Evolutionary conservation across 2,888 invertebrate species (phyloP).

Genomic region (Monoplex corrugatus): DNA sequence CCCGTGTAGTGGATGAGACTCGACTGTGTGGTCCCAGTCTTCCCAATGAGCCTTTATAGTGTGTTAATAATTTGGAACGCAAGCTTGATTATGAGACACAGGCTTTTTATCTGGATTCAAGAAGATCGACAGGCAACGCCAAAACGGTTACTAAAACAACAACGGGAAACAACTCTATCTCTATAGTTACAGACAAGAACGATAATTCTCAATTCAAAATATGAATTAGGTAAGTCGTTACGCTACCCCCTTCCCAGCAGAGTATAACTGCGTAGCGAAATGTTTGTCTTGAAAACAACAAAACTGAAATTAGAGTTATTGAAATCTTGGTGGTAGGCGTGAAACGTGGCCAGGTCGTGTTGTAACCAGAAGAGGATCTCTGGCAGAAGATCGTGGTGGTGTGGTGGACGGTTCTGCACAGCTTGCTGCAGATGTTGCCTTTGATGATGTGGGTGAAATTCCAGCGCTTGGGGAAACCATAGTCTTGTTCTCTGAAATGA

Average conservation of each 20-base stretch:
- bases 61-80: no score
- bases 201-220: no score
- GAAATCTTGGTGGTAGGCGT: slow-evolving; percentile 19
- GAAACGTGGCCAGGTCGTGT: not conserved
- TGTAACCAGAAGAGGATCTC: not conserved
- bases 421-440: not conserved
- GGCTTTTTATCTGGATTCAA: no score
- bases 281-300: not conserved
- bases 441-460: not conserved
- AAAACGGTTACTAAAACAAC: no score
- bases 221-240: no score
- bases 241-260: not conserved
- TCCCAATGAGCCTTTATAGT: no score
- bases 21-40: no score
- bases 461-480: not conserved
- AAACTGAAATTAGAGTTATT: not conserved
- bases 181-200: no score
- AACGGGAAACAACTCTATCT: no score
- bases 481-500: not conserved
- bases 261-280: slow-evolving; percentile 22
- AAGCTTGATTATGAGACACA: no score
- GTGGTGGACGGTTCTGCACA: not conserved
- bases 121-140: no score
- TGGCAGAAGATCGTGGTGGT: not conserved
- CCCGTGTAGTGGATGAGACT: no score